Conservation (phyloP, 1,140 invertebrate species). For the Neotoxoptera formosana region DNA sequence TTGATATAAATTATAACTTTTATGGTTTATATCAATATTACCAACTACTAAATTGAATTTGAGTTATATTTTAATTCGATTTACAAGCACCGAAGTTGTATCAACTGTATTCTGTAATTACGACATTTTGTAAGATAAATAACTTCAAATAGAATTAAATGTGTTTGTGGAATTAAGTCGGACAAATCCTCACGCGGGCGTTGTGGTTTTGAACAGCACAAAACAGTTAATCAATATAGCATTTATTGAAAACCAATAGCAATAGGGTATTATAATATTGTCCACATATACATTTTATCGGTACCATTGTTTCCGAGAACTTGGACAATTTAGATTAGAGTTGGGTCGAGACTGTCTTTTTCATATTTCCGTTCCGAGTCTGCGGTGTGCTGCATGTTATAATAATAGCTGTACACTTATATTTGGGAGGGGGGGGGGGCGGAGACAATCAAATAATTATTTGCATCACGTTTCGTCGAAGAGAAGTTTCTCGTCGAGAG, state of each 20-base stretch:
- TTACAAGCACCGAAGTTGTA: background rate
- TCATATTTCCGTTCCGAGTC: background rate
- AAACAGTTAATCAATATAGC: background rate
- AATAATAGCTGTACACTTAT: background rate
- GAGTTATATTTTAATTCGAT: background rate
- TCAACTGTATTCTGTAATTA: background rate
- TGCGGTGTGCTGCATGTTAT: background rate
- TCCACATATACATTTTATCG: background rate
- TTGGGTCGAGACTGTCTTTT: background rate
- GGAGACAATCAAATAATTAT: background rate
- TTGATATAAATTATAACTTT: background rate
- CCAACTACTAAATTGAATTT: background rate
- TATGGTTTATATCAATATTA: background rate
- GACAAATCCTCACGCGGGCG: background rate
- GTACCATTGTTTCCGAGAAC: background rate
- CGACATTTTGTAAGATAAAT: background rate
- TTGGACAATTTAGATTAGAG: background rate
- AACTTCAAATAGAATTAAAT: background rate
- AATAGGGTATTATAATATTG: background rate
- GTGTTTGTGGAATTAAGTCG: background rate
- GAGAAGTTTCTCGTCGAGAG: background rate
- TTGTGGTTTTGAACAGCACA: background rate
- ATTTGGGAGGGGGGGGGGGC: too few species aligned
- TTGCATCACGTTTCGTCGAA: background rate
- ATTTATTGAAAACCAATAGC: background rate